Evolutionary conservation across 2,113 vertebrate genomes (phyloP).

Genomic region (Oreotrochilus melanogaster): DNA sequence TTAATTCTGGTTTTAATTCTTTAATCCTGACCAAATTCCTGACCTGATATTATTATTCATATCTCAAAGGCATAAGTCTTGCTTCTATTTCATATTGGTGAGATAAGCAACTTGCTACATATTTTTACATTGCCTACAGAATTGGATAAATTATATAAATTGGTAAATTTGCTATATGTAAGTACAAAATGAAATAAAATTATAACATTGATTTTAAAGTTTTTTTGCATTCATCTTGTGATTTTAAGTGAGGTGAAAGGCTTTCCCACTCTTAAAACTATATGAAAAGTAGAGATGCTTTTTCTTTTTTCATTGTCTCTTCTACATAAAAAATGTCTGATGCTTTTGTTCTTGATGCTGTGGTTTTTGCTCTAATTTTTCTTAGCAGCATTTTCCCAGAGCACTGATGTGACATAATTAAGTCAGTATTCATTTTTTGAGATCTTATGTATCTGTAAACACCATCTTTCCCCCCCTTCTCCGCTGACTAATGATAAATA

Average conservation of each 20-base stretch:
- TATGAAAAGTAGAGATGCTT: not conserved
- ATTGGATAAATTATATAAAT: not conserved
- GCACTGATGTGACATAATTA: not conserved
- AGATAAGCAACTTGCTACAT: not conserved
- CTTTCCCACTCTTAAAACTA: not conserved
- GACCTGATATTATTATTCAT: not conserved
- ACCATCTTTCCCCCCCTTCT: not conserved
- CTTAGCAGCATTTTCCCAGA: not conserved
- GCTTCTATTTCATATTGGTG: not conserved
- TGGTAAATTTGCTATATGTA: not conserved
- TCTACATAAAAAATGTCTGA: not conserved
- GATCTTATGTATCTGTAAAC: not conserved
- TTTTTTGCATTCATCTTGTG: not conserved
- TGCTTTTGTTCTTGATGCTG: not conserved
- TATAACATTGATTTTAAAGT: not conserved
- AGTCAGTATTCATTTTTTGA: not conserved
- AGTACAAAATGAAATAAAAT: not conserved
- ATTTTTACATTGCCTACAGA: not conserved
- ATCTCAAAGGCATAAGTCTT: not conserved
- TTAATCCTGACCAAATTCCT: not conserved
- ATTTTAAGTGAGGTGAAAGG: not conserved
- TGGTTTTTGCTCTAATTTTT: not conserved
- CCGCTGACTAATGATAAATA: not conserved
- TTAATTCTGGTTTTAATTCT: not conserved
- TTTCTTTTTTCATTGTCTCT: not conserved